These are phyloP conservation scores for Prenolepis imparis DNA, from an alignment of 2,888 invertebrate genomes.

Conservation along the genomic window DNA sequence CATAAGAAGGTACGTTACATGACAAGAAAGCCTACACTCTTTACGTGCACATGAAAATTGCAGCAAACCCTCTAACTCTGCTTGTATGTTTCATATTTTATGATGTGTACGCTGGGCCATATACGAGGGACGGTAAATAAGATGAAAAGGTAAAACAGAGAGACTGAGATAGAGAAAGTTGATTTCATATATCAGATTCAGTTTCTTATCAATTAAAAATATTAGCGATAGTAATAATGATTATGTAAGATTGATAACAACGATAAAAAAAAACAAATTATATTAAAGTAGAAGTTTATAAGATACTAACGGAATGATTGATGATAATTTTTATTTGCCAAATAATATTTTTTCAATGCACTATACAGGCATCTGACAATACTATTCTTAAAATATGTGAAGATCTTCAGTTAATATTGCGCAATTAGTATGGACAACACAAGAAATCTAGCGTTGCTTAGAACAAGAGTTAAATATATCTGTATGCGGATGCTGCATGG, in stretches of 20 bases:
- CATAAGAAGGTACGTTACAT: not conserved
- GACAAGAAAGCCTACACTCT: slow-evolving; percentile 8
- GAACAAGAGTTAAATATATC: not conserved
- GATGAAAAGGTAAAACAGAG: not conserved
- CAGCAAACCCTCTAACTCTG: slow-evolving; percentile 56
- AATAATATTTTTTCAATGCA: not conserved
- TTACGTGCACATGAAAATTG: slow-evolving; percentile 69
- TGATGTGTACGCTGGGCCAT: slow-evolving; percentile 72
- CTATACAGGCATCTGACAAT: not conserved
- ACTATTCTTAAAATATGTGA: not conserved
- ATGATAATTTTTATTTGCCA: not conserved
- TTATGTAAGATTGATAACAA: not conserved
- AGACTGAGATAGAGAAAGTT: not conserved
- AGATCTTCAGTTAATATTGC: not conserved
- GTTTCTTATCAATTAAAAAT: not conserved
- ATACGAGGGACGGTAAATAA: slow-evolving; percentile 72
- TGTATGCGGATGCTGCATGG: not conserved
- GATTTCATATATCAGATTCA: not conserved
- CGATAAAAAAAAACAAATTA: not conserved
- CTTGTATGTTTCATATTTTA: slow-evolving; percentile 75
- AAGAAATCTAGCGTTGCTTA: not conserved
- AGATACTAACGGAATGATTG: not conserved
- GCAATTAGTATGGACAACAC: not conserved
- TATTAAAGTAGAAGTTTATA: not conserved
- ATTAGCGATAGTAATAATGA: not conserved